These are phyloP conservation scores for Notiomystis cincta DNA, from an alignment of 2,113 vertebrate species.

Conservation along the genomic window DNA sequence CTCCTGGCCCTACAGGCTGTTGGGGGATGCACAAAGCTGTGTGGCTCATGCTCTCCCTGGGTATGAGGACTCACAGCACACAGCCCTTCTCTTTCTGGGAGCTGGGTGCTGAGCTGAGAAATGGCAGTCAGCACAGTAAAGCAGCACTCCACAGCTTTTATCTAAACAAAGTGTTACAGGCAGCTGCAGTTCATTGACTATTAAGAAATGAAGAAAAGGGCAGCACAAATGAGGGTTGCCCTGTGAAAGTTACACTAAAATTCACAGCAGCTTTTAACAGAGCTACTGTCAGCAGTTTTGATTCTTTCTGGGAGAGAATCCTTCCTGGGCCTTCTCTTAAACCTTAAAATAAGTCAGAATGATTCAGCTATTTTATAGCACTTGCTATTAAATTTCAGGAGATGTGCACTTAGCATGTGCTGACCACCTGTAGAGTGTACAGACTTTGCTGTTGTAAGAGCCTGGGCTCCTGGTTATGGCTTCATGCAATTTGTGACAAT, in stretches of 20 bases:
- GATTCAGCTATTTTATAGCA: not conserved
- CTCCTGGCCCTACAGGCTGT: fast-evolving
- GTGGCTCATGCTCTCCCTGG: not conserved
- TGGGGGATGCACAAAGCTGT: not conserved
- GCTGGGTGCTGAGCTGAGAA: not conserved
- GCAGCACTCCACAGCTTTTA: not conserved
- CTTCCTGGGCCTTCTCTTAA: not conserved
- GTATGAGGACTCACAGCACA: not conserved
- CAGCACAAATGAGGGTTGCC: not conserved
- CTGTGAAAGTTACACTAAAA: not conserved
- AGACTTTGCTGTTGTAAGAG: not conserved
- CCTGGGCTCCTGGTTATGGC: not conserved
- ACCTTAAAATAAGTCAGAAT: not conserved
- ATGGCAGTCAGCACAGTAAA: not conserved
- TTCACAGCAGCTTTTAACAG: not conserved
- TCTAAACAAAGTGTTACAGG: not conserved
- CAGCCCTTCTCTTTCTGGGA: not conserved
- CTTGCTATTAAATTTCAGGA: not conserved
- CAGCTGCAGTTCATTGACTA: not conserved
- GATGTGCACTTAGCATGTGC: fast-evolving
- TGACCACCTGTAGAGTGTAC: not conserved
- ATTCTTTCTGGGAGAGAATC: not conserved
- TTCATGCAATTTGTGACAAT: not conserved
- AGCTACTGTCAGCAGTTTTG: not conserved
- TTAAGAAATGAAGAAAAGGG: not conserved